Evolutionary conservation across 2,888 invertebrate species (phyloP).

Genomic region (Drosophila mimetica): DNA sequence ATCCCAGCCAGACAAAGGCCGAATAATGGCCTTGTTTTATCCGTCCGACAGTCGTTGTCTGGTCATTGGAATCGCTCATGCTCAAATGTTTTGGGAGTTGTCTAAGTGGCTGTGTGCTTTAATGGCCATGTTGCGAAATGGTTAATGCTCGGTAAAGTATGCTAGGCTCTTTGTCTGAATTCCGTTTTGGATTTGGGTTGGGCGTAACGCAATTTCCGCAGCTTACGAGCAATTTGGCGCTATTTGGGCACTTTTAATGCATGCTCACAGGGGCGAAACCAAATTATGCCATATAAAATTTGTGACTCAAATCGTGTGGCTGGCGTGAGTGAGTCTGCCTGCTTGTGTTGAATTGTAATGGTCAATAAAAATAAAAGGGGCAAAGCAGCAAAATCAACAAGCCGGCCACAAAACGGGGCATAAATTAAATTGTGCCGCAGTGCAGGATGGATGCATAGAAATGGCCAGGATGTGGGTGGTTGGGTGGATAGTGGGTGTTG

Average conservation of each 20-base stretch:
- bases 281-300: constrained; percentile 72
- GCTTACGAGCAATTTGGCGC: constrained; percentile 65
- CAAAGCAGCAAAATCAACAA: constrained; percentile 70
- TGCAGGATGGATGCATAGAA: constrained; percentile 44
- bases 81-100: constrained; percentile 18
- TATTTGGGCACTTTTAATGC: constrained; percentile 60
- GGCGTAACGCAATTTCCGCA: constrained; percentile 58
- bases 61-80: constrained; percentile 22
- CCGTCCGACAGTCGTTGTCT: constrained; percentile 31
- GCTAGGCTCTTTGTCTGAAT: constrained; percentile 36
- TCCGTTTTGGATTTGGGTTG: constrained; percentile 9
- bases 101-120: constrained; percentile 39
- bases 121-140: constrained; percentile 45
- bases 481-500: background rate
- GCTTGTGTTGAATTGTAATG: constrained; percentile 60
- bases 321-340: constrained; percentile 2
- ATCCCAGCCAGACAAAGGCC: constrained; percentile 16
- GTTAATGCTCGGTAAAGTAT: constrained; percentile 44
- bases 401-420: constrained; percentile 65
- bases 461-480: constrained; percentile 5
- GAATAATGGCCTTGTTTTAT: constrained; percentile 31
- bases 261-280: constrained; percentile 47
- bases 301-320: constrained; percentile 47
- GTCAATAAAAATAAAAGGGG: constrained; percentile 71
- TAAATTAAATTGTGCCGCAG: constrained; percentile 76